Base-by-base conservation (phyloP, 2,113 vertebrate genomes). In the Notiomystis cincta region DNA sequence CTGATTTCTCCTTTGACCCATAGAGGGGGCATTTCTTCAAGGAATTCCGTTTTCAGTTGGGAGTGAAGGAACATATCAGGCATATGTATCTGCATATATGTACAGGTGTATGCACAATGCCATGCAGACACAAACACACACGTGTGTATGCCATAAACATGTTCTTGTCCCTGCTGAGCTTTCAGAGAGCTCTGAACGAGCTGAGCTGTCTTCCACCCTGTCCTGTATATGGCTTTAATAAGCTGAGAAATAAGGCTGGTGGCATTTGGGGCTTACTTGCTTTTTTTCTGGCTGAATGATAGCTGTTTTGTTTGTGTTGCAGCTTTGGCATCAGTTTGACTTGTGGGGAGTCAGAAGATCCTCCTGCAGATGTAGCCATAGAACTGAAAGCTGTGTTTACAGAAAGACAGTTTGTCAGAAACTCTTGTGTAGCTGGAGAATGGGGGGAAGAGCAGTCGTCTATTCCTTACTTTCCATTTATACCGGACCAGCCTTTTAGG, bases 401-500 rank as follows among this genome's bases (percentile, higher is more conserved):
- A 24, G 98, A 99, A 90, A 98, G 99, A 64, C 99, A 99, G 98
- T 99, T 99, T 50, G 96, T 99, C 89, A 98, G 99, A 88, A 99
- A 98, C 60, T 99, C 99, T 47, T 98, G 99, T 23, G 73, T 99
- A 75, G 98, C 98, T 0, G 99, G 99, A 50, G 98, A 99, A 94
- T 99, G 98, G 98, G 98, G 99, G 11, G 98, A 98, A 92, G 99
- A 99, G 94, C 99, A 99, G 82, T 98, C 98, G 0, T 98, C 99
- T 60, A 99, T 99, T 73, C 97, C 97, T 70, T 99, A 99, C 96
- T 99, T 99, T 57, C 99, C 99, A 6, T 99, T 99, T 98, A 99
- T 99, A 95, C 99, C 98, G 5, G 99, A 99, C 95, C 99, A 99
- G 96, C 99, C 99, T 40, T 99, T 99, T 96, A 98, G 99, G 98